These are phyloP conservation scores for Scarus forsteni DNA, from an alignment of 2,797 vertebrate species.

Conservation along the genomic window DNA sequence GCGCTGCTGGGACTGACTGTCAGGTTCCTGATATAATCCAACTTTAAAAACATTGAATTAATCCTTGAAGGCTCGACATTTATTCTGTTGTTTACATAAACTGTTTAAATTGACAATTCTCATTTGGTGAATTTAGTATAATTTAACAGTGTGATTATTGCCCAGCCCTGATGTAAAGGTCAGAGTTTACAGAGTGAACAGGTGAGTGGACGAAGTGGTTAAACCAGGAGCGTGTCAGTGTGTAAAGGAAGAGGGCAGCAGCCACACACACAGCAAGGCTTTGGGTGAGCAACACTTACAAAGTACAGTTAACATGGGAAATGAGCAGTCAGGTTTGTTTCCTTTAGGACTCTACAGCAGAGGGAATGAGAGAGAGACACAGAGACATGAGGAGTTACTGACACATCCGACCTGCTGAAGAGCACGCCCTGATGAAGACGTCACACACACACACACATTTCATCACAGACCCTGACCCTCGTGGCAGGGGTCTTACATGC, in stretches of 20 bases:
- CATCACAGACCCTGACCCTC: too few relatives aligned
- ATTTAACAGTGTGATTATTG: too few relatives aligned
- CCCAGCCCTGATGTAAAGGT: not conserved
- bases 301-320: constrained; percentile 92
- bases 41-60: too few relatives aligned
- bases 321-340: constrained; percentile 88
- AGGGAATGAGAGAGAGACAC: constrained; percentile 77
- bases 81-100: too few relatives aligned
- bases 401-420: constrained; percentile 19
- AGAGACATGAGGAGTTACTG: constrained; percentile 72
- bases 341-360: constrained; percentile 97
- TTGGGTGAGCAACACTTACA: constrained; percentile 89
- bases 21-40: too few relatives aligned
- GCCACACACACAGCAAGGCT: constrained; percentile 67
- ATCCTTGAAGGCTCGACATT: too few relatives aligned
- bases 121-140: too few relatives aligned
- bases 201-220: constrained; percentile 28
- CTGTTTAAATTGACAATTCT: too few relatives aligned
- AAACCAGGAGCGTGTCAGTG: constrained; percentile 57
- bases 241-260: constrained; percentile 55
- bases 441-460: too few relatives aligned
- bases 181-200: constrained; percentile 8
- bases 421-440: constrained; percentile 20
- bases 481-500: too few relatives aligned
- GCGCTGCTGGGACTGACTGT: too few relatives aligned